Evolutionary conservation across 2,888 invertebrate species (phyloP).

Genomic region (Synanthedon tipuliformis): DNA sequence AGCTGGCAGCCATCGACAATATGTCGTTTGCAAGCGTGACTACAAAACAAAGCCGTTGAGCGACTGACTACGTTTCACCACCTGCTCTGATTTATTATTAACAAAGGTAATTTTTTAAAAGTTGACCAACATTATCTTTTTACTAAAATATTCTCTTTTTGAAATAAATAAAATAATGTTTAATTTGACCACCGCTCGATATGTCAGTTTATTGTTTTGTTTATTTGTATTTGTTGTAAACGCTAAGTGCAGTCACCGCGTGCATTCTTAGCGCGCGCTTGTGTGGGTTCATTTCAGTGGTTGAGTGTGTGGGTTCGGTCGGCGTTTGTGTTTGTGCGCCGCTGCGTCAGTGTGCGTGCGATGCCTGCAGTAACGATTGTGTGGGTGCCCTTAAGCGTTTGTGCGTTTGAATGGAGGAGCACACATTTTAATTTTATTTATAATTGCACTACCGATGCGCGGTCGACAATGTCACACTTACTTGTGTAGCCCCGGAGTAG

Average conservation of each 20-base stretch:
- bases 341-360: constrained; percentile 39
- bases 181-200: constrained; percentile 16
- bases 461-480: constrained; percentile 57
- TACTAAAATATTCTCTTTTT: too few species aligned
- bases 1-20: constrained; percentile 60
- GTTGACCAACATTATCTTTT: constrained; percentile 1
- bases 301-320: constrained; percentile 15
- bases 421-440: constrained; percentile 65
- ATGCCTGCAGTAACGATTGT: constrained; percentile 22
- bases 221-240: constrained; percentile 69
- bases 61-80: constrained; percentile 46
- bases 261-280: constrained; percentile 53
- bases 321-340: constrained; percentile 26
- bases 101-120: constrained; percentile 1
- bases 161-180: too few species aligned
- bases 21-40: constrained; percentile 64
- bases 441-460: constrained; percentile 64
- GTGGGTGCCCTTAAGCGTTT: constrained; percentile 59
- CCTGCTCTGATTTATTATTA: constrained; percentile 41
- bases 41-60: constrained; percentile 64
- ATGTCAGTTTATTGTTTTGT: constrained; percentile 59
- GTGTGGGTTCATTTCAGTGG: constrained; percentile 29
- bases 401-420: constrained; percentile 69
- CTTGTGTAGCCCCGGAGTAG: constrained; percentile 17
- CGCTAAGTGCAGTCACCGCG: constrained; percentile 69